Evolutionary conservation across 2,888 invertebrate species (phyloP).

Genomic region (Oeneis ivallda): DNA sequence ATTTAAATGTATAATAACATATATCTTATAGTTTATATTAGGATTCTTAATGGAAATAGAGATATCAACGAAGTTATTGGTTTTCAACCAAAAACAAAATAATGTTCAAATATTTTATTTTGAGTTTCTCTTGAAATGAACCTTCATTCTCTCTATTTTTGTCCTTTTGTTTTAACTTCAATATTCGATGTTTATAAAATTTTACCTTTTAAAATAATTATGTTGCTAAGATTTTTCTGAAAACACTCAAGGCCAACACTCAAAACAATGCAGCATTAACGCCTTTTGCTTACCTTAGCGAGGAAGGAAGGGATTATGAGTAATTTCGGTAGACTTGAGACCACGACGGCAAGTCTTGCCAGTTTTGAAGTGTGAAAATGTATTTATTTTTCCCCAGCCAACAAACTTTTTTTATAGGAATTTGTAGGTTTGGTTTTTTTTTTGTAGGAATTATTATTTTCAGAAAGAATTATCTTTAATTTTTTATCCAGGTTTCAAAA

Average conservation of each 20-base stretch:
- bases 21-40: no score
- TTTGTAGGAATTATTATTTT: background rate
- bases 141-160: no score
- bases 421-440: no score
- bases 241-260: slow-evolving; percentile 10
- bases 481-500: no score
- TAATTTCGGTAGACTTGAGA: slow-evolving; percentile 29
- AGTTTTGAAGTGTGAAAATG: slow-evolving; percentile 3
- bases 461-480: background rate
- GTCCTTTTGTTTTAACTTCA: no score
- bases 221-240: background rate
- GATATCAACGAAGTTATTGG: no score
- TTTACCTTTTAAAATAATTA: background rate
- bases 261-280: slow-evolving; percentile 36
- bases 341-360: slow-evolving; percentile 4
- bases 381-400: slow-evolving; percentile 8
- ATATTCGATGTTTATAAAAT: no score
- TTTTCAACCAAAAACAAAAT: no score
- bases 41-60: no score
- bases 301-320: slow-evolving; percentile 28
- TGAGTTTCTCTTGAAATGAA: no score
- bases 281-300: slow-evolving; percentile 30
- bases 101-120: no score
- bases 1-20: no score
- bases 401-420: background rate